phyloP scores from a whole-genome alignment of 1,140 invertebrate genomes.

The Thaumatotibia leucotreta region DNA sequence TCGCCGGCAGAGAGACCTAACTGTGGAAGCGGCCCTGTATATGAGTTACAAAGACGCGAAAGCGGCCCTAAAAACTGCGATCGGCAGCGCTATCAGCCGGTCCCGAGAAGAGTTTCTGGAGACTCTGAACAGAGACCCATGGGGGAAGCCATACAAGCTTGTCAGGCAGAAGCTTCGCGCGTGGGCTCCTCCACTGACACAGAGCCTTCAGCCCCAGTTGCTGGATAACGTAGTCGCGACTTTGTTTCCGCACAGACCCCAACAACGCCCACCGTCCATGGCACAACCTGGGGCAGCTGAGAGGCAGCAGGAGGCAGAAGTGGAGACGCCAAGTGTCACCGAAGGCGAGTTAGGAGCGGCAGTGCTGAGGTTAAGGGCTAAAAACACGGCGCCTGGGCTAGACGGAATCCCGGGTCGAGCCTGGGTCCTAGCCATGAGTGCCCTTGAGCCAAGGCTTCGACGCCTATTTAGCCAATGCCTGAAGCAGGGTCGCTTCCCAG shows the following conservation, averaged over 20 bases:
- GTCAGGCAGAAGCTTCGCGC: conserved; percentile 2
- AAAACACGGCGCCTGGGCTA: not conserved
- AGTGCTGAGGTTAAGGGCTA: not conserved
- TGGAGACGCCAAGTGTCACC: not conserved
- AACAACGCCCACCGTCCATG: not conserved
- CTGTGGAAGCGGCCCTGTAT: conserved; percentile 59
- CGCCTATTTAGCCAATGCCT: not conserved
- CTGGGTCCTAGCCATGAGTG: not conserved
- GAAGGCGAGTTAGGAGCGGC: not conserved
- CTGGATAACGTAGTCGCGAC: not conserved
- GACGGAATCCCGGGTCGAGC: not conserved
- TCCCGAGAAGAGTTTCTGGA: conserved; percentile 9
- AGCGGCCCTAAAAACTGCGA: not conserved
- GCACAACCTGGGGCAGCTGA: not conserved
- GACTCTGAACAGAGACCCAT: conserved; percentile 17
- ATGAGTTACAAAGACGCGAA: not conserved
- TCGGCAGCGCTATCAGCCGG: not conserved
- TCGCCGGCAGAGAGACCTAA: conserved; percentile 13
- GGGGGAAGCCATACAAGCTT: conserved; percentile 19
- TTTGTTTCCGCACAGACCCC: not conserved
- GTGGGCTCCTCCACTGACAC: conserved; percentile 15
- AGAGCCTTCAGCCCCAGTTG: not conserved
- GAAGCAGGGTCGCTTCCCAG: not conserved
- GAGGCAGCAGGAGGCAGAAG: not conserved
- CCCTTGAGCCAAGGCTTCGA: not conserved